Conservation (phyloP, 2,888 invertebrate species). For the Ctenicera cuprea region DNA sequence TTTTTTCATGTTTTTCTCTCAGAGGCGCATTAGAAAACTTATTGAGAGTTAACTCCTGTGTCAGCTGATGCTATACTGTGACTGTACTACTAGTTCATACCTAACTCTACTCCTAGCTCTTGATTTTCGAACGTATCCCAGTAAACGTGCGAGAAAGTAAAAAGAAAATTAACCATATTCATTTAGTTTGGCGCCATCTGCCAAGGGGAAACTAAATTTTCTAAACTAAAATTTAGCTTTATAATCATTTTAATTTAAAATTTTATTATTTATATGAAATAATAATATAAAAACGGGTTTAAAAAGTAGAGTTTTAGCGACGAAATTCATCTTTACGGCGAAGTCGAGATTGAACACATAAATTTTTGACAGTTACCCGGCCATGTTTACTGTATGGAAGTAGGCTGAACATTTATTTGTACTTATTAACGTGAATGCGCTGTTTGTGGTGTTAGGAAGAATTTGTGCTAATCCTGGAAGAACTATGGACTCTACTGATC, state of each 20-base stretch:
- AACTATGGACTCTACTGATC: conserved; percentile 68
- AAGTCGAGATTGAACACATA: background rate
- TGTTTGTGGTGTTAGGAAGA: conserved; percentile 57
- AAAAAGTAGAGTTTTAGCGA: conserved; percentile 25
- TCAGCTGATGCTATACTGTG: too few relatives aligned
- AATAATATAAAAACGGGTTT: background rate
- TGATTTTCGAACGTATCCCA: too few relatives aligned
- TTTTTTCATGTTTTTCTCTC: too few relatives aligned
- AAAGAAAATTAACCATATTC: too few relatives aligned
- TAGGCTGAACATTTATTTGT: conserved; percentile 68
- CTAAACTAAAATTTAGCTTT: conserved; percentile 16
- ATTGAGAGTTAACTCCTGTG: too few relatives aligned
- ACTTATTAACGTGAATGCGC: conserved; percentile 64
- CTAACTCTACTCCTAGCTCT: too few relatives aligned
- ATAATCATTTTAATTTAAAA: conserved; percentile 9
- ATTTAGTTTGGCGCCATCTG: too few relatives aligned
- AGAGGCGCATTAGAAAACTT: too few relatives aligned
- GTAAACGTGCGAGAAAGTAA: too few relatives aligned
- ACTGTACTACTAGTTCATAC: too few relatives aligned
- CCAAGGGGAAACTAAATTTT: background rate
- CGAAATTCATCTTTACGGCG: background rate
- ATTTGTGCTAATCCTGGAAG: conserved; percentile 53
- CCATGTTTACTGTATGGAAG: conserved; percentile 71
- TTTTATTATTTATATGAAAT: background rate
- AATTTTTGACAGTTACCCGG: conserved; percentile 56